Evolutionary conservation across 2,888 invertebrate genomes (phyloP).

Genomic region (Cryptocephalus moraei): DNA sequence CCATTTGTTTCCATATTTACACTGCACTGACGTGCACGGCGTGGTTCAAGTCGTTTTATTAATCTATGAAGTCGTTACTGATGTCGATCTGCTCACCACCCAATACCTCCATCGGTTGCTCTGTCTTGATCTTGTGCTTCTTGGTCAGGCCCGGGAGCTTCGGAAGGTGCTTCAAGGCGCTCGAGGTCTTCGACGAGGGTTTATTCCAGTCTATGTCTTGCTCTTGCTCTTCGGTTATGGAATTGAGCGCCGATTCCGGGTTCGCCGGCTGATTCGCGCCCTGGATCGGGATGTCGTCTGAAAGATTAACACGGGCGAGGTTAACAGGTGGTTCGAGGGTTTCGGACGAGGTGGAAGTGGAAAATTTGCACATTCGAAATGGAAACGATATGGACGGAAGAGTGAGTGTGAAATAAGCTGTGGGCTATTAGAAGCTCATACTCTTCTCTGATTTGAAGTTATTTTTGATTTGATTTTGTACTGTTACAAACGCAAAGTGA

Average conservation of each 20-base stretch:
- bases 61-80: no score
- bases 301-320: slow-evolving; percentile 23
- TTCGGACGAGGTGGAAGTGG: not conserved
- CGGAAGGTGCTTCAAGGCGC: slow-evolving; percentile 45
- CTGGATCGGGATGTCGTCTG: slow-evolving; percentile 87
- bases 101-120: slow-evolving; percentile 17
- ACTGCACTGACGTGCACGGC: slow-evolving; percentile 35
- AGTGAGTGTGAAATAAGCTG: no score
- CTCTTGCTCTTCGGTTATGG: slow-evolving; percentile 61
- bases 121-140: slow-evolving; percentile 39
- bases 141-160: slow-evolving; percentile 58
- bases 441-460: no score
- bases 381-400: not conserved
- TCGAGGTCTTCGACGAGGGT: slow-evolving; percentile 36
- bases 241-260: slow-evolving; percentile 50
- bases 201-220: slow-evolving; percentile 30
- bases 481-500: no score
- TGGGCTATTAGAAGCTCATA: no score
- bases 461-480: no score
- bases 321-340: slow-evolving; percentile 7
- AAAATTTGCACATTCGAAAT: slow-evolving; percentile 2
- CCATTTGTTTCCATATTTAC: slow-evolving; percentile 9
- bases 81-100: slow-evolving; percentile 15
- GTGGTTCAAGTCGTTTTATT: slow-evolving; percentile 25
- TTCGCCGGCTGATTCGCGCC: slow-evolving; percentile 47